phyloP scores from a whole-genome alignment of 2,113 vertebrate genomes.

The Triplophysa tibetana region DNA sequence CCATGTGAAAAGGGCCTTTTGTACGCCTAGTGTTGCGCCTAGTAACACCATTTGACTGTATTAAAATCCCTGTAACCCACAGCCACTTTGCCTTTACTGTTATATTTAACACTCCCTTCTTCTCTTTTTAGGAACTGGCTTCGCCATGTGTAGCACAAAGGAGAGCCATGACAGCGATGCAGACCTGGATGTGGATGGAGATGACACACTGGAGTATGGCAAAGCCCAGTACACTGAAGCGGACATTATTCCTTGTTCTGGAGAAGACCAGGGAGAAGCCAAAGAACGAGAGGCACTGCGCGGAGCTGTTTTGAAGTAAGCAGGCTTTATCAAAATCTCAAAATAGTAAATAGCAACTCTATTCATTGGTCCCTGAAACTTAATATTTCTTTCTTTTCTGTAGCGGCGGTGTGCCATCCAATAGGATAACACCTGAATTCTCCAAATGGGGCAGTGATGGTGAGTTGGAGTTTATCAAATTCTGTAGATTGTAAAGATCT shows the following conservation, averaged over 20 bases:
- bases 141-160: slow-evolving; percentile 94
- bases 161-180: slow-evolving; percentile 96
- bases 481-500: neutral
- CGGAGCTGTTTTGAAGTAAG: slow-evolving; percentile 96
- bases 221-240: slow-evolving; percentile 99
- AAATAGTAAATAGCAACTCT: neutral
- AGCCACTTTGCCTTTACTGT: neutral
- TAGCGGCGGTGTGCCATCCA: slow-evolving; percentile 94
- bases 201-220: slow-evolving; percentile 97
- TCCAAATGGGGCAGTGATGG: slow-evolving; percentile 97
- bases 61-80: neutral
- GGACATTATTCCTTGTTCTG: slow-evolving; percentile 96
- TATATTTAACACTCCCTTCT: slow-evolving; percentile 2
- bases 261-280: slow-evolving; percentile 97
- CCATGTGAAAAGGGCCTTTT: neutral
- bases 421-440: slow-evolving; percentile 96
- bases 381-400: slow-evolving; percentile 49
- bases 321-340: neutral
- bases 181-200: slow-evolving; percentile 96
- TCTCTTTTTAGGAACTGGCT: slow-evolving; percentile 85
- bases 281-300: slow-evolving; percentile 95
- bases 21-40: neutral
- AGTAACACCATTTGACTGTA: neutral
- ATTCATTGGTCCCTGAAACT: neutral
- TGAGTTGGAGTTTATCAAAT: slow-evolving; percentile 67